Base-by-base conservation (phyloP, 2,797 vertebrate genomes). In the Xenentodon cancila region DNA sequence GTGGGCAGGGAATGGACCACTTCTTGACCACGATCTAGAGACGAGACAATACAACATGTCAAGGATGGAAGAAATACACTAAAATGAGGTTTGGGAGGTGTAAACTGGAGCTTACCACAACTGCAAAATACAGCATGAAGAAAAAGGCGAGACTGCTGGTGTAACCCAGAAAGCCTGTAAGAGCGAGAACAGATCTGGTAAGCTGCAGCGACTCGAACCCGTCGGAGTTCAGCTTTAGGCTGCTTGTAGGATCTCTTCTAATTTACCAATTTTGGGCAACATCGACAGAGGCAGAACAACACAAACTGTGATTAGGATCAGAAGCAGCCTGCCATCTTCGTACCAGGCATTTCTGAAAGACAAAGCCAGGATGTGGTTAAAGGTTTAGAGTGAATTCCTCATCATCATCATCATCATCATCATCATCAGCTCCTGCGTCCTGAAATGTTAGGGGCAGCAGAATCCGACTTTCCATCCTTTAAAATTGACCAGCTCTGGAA, bases 101-200 rank as follows among this genome's bases (percentile, higher is more conserved):
- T 40, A 13, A 16, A 50, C 85, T 50, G 73, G 66, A 84, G 93
- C 96, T 97, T 91, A 98, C 97, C 95, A 97, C 96, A 75, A 95
- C 75, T 76, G 94, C 78, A 89, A 99, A 98, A 87, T 97, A 97
- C 77, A 96, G 83, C 94, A 95, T 97, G 88, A 97, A 96, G 88
- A 96, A 81, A 92, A 97, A 97, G 85, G 97, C 95, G 51, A 98
- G 81, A 92, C 96, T 94, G 84, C 97, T 99, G 89, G 95, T 97
- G 91, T 97, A 99, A 84, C 96, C 95, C 84, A 99, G 94, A 91
- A 98, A 98, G 81, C 96, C 97, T 99, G 91, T 90, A 79, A 81
- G n/a, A 16, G 81, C 0, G 2, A 50, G 11, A 70, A 49, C 3
- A 51, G 1, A 34, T 34, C 13, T 42, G 21, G 13, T 62, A 40